These are phyloP conservation scores for Rhineura floridana DNA, from an alignment of 2,113 vertebrate genomes.

Conservation along the genomic window DNA sequence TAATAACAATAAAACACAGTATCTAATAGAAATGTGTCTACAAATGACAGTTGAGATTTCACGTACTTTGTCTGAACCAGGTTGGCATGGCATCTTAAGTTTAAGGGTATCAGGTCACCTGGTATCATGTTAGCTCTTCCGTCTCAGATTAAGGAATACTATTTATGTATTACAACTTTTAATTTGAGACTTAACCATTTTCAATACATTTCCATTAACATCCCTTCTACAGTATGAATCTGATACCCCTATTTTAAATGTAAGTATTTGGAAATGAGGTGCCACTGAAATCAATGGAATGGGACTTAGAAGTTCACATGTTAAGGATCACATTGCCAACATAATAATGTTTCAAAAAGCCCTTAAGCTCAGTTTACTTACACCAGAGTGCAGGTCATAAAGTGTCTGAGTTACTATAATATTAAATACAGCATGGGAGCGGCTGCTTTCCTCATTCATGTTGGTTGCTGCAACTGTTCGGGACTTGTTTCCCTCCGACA, in stretches of 20 bases:
- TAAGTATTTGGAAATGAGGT: neutral
- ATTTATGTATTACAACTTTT: neutral
- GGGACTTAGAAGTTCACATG: neutral
- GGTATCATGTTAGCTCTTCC: neutral
- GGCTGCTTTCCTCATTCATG: slow-evolving; percentile 95
- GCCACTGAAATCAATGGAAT: neutral
- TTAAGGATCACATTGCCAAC: neutral
- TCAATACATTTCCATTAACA: neutral
- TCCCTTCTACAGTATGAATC: no score
- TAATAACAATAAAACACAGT: neutral
- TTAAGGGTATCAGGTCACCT: neutral
- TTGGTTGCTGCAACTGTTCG: slow-evolving; percentile 94
- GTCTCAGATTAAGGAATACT: neutral
- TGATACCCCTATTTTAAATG: neutral
- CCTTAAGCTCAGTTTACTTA: slow-evolving; percentile 61
- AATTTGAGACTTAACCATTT: neutral
- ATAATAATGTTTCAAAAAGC: slow-evolving; percentile 1
- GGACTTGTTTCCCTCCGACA: slow-evolving; percentile 96
- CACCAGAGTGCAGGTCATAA: slow-evolving; percentile 85
- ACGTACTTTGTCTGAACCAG: neutral
- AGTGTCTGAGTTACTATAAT: slow-evolving; percentile 89
- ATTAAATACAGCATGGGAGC: slow-evolving; percentile 89
- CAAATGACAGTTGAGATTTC: neutral
- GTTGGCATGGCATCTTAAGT: neutral
- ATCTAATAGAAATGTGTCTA: neutral